Evolutionary conservation across 2,888 invertebrate genomes (phyloP), one percentile per base, ranked within the genome.

Genomic region (Oligia latruncula): DNA sequence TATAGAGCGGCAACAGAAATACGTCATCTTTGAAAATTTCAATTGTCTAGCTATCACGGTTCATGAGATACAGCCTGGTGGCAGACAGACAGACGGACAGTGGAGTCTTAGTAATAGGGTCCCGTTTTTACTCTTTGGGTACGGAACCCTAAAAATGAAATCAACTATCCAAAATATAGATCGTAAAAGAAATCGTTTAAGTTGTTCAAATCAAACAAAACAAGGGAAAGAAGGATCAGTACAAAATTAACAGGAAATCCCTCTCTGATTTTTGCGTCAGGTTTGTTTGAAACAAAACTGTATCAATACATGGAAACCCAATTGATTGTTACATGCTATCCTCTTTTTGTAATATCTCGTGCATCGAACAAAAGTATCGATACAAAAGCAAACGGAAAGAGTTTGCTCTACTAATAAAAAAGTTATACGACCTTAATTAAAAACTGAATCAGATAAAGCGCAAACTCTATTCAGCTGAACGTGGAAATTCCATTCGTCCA

Each of bases 391-490:
- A 81, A 84, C 29, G 67, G 65, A 74, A 78, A 77, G 64, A 75
- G 43, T 64, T 79, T 71, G 67, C 65, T 84, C 74, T 71, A 80
- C 60, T 72, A 74, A 84, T 81, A 80, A 86, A 89, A 85, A 77
- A 81, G 77, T 87, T 89, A 89, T 85, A 89, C 89, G 90, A 90
- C 90, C 90, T 94, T 94, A 95, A 95, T 95, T 95, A 94, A 95
- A 95, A 94, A 90, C 91, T 90, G 92, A 92, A 93, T 92, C 93
- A 90, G 89, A 92, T 92, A 92, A 91, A 93, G 91, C 91, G 92
- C 91, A 93, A 95, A 93, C 91, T 93, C 92, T 90, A 93, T 94
- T 93, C 92, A 91, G 88, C 87, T 89, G 91, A 89, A 94, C 91
- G 91, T 90, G 91, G 91, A 92, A 93, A 93, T 92, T 93, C 87